These are phyloP conservation scores for Pyrgus malvae DNA, from an alignment of 2,888 invertebrate species.

Conservation along the genomic window DNA sequence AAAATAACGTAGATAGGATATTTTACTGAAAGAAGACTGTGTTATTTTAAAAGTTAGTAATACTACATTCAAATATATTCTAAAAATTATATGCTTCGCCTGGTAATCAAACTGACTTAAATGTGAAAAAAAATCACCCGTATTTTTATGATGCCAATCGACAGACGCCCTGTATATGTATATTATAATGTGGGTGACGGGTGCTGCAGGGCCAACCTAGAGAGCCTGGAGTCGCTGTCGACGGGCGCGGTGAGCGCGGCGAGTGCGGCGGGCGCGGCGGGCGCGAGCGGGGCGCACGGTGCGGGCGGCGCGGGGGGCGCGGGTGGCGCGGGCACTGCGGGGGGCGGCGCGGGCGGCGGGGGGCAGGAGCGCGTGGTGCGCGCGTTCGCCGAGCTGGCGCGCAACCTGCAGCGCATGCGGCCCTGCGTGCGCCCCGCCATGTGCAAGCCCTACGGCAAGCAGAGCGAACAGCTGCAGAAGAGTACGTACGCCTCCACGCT, in stretches of 20 bases:
- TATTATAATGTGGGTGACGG: not conserved
- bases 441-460: constrained; percentile 95
- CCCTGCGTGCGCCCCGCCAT: constrained; percentile 93
- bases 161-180: too few relatives aligned
- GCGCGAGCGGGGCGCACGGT: constrained; percentile 86
- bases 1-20: too few relatives aligned
- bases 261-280: constrained; percentile 85
- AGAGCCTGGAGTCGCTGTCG: constrained; percentile 86
- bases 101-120: too few relatives aligned
- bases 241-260: constrained; percentile 85
- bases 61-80: too few relatives aligned
- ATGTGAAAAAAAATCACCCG: too few relatives aligned
- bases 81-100: too few relatives aligned
- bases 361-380: constrained; percentile 93
- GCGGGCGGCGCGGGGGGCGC: constrained; percentile 78
- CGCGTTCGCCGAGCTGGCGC: constrained; percentile 92
- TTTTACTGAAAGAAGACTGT: too few relatives aligned
- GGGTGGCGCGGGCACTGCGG: constrained; percentile 76
- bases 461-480: constrained; percentile 93
- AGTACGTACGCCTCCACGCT: constrained; percentile 78
- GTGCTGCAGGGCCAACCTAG: constrained; percentile 83
- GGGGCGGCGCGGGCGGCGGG: constrained; percentile 79
- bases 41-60: too few relatives aligned
- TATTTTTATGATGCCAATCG: too few relatives aligned
- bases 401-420: constrained; percentile 94